Evolutionary conservation across 2,888 invertebrate species (phyloP), one percentile per base, ranked within the genome.

Genomic region (Parasteatoda lunata): DNA sequence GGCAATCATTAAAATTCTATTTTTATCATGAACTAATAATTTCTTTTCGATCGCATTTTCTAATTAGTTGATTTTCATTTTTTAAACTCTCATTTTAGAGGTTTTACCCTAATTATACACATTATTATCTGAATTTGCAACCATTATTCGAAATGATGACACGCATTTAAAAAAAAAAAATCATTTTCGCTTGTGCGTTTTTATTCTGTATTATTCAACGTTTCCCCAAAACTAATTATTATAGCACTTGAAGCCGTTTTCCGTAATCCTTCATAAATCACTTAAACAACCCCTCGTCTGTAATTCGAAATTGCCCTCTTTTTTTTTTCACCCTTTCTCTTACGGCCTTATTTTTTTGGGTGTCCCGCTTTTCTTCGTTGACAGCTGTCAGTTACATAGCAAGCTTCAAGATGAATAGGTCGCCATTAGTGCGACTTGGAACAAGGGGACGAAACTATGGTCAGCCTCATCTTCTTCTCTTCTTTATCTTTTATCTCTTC

Each of bases 321-420:
- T n/a, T 47, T n/a, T n/a, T 30, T 47, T 15, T 65, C 45, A n/a
- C 68, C 64, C 75, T n/a, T 71, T n/a, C 64, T 45, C 64, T 49
- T 80, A 73, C 30, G 30, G 30, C 30, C 80, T 80, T 80, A 80
- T 73, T 80, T 80, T 64, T 78, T 52, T 51, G 52, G 54, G 30
- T 15, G 30, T 30, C 52, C 77, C 77, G 77, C 77, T 77, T 77
- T 71, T 73, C 72, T 73, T 13, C 73, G 77, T 68, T 78, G 79
- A 79, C 85, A 85, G 79, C 85, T 85, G 85, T 85, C 85, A 85
- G 75, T 79, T 64, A 85, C 85, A 85, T 48, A 72, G 64, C 59
- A 15, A 68, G 66, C n/a, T 85, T 51, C 69, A 73, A 79, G 85
- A 85, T 85, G 85, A 85, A 85, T 85, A 85, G 79, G 64, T 79